Percentiles rank a stretch among this genome's conserved stretches.
Evolutionary conservation across 2,888 invertebrate genomes (phyloP).

Genomic region (Dugesia japonica): DNA sequence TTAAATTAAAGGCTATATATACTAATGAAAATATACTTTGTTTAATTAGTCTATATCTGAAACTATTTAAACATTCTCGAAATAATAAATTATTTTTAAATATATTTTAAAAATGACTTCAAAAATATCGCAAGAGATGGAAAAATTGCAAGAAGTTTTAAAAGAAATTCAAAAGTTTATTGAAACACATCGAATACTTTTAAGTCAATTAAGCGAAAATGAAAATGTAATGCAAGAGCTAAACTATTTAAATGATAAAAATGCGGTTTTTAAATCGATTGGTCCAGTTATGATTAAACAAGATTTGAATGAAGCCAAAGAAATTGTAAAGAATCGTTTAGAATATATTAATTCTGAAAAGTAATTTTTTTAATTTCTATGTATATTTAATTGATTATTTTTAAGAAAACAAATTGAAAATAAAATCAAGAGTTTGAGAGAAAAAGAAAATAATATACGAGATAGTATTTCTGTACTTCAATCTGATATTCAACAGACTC

Average conservation of each 20-base stretch:
- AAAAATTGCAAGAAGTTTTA: constrained; percentile 35
- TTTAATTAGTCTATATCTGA: no score
- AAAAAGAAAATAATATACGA: constrained; percentile 60
- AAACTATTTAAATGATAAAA: constrained; percentile 61
- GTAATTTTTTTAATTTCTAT: constrained; percentile 47
- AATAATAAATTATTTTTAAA: no score
- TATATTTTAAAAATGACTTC: no score
- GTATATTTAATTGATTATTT: constrained; percentile 36
- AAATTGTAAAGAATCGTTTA: constrained; percentile 80
- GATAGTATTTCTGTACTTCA: constrained; percentile 57
- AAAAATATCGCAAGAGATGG: constrained; percentile 1
- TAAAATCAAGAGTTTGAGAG: constrained; percentile 55
- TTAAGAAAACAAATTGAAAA: constrained; percentile 61
- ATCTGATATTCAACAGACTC: constrained; percentile 55
- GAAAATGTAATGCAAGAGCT: constrained; percentile 78
- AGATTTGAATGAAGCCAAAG: constrained; percentile 72
- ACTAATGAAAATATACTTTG: no score
- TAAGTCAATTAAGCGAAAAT: constrained; percentile 80
- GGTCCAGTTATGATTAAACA: constrained; percentile 88
- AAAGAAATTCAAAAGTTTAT: constrained; percentile 51
- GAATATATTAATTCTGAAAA: constrained; percentile 67
- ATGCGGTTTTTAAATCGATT: constrained; percentile 76
- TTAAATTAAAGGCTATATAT: no score
- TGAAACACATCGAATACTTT: constrained; percentile 61
- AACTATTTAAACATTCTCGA: no score